Base-by-base conservation (phyloP, 2,113 vertebrate genomes). In the Hydrolagus affinis region DNA sequence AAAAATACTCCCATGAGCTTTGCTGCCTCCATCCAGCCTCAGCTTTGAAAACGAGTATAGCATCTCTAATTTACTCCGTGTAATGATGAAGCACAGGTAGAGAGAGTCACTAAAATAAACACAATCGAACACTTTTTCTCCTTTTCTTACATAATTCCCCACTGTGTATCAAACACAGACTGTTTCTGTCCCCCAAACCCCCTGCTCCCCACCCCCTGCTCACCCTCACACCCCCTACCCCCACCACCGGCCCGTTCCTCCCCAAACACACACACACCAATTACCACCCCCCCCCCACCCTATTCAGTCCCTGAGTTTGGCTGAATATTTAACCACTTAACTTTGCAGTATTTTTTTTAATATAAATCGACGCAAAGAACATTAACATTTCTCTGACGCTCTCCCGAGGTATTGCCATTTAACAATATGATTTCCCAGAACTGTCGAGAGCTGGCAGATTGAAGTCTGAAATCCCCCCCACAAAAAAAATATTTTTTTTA, bases 31-130 rank as follows among this genome's bases (percentile, higher is more conserved):
- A 3, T 30, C n/a, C 25, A 80, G 78, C 70, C 86, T 87, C 87
- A 62, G 75, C 85, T 88, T 88, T 89, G 86, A 90, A 92, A 89
- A 23, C 70, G 15, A 90, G 90, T 89, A 88, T 14, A 87, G 85
- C 87, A 85, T 85, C 70, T 56, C 57, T 85, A 85, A 72, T 72
- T 71, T 70, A n/a, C 85, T 59, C 70, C 70, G 57, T 56, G 68
- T 68, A 83, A 83, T 83, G 76, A 80, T 80, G 57, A 64, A 28
- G 19, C 17, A 17, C 15, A 17, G 15, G 62, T 66, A 68, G 44
- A 21, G 62, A 57, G 1, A 83, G 77, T 60, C 19, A 80, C 76
- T 4, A 77, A 80, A 66, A 66, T 66, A 83, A 10, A 64, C 62
- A 21, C 23, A 19, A 32, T 11, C 66, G 25, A 66, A 83, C 28